phyloP scores from a whole-genome alignment of 2,888 invertebrate species.

The Eugnorisma glareosa region DNA sequence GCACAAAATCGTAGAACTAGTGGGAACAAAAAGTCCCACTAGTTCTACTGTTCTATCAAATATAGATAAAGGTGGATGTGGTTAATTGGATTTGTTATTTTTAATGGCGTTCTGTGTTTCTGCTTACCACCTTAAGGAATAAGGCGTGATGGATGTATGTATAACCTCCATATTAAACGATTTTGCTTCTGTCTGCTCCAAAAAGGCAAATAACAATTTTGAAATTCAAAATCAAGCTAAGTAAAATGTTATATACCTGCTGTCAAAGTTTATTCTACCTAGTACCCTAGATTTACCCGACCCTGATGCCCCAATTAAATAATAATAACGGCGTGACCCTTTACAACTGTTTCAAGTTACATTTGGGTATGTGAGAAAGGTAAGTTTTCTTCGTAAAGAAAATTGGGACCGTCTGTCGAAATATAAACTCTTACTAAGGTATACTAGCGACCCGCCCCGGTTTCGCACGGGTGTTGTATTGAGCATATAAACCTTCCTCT shows the following conservation, averaged over 20 bases:
- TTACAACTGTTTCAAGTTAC: constrained; percentile 23
- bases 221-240: background rate
- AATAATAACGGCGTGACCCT: constrained; percentile 34
- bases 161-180: background rate
- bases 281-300: background rate
- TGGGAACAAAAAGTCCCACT: no score
- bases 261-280: constrained; percentile 5
- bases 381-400: background rate
- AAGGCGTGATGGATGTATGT: background rate
- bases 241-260: background rate
- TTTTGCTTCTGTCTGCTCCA: background rate
- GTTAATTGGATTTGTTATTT: no score
- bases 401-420: no score
- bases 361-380: constrained; percentile 22
- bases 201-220: background rate
- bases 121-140: no score
- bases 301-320: constrained; percentile 28
- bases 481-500: no score
- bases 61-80: no score
- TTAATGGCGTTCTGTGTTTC: no score
- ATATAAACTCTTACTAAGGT: background rate
- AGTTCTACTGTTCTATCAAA: no score
- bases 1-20: no score
- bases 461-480: no score
- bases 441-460: no score